Evolutionary conservation across 2,797 vertebrate genomes (phyloP), one percentile per base, ranked within the genome.

Genomic region (Falco rusticolus): DNA sequence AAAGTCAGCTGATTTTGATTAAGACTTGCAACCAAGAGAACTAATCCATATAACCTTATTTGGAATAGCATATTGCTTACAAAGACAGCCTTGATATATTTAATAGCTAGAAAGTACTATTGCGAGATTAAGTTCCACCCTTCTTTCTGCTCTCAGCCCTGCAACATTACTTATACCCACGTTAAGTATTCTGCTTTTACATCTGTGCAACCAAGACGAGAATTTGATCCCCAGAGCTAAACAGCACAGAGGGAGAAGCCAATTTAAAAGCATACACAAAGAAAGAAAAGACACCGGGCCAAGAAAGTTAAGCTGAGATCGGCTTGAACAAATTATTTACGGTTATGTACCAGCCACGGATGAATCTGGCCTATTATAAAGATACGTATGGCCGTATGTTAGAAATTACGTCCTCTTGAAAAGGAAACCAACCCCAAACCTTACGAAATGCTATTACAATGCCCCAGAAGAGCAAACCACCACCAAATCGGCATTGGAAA

Each of bases 1-100:
- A 79, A 88, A 91, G 74, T 53, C 91, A 93, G 63, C 16, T 81
- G 85, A 90, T 91, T 91, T 90, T 93, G 60, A 94, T 93, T 69
- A 86, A 86, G 87, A 76, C 70, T 88, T 76, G 50, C 51, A 90
- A 94, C 54, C 64, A 53, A 79, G 51, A 94, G 64, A 93, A 94
- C 33, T 59, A 87, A 93, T 84, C 90, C 75, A 82, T 90, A 92
- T 33, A 94, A 56, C 68, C 68, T 90, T 92, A 60, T 80, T 34
- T 95, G 90, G 93, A 93, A 84, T 41, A 39, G 11, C 26, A 20
- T 41, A 79, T 51, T 70, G 61, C 65, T 85, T 71, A 89, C 43
- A 94, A 65, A 79, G 48, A 34, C 53, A 66, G 79, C 41, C 79
- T 53, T 53, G n/a, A 59, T 65, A 29, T 57, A 81, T 64, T 93